A percentile compares a stretch with the other conserved stretches of the same genome.
Conservation (phyloP, 2,797 vertebrate genomes). For the Rousettus madagascariensis region DNA sequence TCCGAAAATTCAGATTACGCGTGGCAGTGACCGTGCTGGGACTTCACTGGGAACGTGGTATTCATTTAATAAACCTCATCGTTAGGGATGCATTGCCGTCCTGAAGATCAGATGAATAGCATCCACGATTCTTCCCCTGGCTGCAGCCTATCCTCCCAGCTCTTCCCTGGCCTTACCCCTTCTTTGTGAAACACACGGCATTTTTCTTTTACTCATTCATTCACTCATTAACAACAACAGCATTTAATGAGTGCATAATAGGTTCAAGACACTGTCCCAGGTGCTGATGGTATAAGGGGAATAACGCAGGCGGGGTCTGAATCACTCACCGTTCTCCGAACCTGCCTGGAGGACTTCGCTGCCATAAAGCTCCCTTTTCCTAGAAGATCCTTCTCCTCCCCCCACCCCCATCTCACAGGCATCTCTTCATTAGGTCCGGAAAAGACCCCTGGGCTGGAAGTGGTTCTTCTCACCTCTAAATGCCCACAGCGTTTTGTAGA, state of each 20-base stretch:
- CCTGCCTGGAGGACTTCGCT: background rate
- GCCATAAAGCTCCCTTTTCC: background rate
- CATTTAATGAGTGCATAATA: background rate
- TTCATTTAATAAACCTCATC: background rate
- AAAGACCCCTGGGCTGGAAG: background rate
- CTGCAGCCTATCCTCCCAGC: background rate
- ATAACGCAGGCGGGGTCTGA: background rate
- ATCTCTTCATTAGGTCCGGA: background rate
- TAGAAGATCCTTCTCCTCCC: background rate
- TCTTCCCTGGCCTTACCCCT: background rate
- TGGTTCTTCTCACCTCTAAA: background rate
- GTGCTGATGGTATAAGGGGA: background rate
- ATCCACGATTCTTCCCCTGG: background rate
- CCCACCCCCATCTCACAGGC: background rate
- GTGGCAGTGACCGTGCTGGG: background rate
- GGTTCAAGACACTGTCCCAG: background rate
- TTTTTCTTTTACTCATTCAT: background rate
- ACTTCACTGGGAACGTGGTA: background rate
- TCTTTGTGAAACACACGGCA: background rate
- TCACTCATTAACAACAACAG: background rate
- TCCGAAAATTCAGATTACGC: background rate
- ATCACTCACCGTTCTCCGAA: background rate
- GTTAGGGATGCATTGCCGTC: background rate
- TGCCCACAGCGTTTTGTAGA: background rate
- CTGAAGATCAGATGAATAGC: constrained; percentile 38